These are phyloP conservation scores for Catocala sponsa DNA, from an alignment of 2,888 invertebrate species.

Conservation along the genomic window DNA sequence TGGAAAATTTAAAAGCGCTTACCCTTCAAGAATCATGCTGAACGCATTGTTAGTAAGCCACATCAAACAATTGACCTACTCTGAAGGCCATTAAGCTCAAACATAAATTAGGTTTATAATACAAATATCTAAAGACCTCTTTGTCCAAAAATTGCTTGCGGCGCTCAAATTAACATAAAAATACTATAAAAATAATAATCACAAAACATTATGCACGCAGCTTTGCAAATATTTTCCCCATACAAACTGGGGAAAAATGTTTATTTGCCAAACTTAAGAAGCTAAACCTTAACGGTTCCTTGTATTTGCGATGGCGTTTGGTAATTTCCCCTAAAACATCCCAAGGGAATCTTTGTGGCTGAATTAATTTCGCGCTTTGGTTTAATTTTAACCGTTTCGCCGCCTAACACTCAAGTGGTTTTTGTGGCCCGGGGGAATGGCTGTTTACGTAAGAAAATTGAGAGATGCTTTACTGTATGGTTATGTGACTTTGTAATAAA, in stretches of 20 bases:
- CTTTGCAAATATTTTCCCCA: conserved; percentile 32
- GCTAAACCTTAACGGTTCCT: conserved; percentile 26
- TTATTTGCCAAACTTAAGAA: conserved; percentile 40
- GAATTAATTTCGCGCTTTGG: conserved; percentile 49
- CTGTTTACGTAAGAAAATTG: conserved; percentile 22
- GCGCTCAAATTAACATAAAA: conserved; percentile 13
- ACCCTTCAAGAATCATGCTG: too few species aligned
- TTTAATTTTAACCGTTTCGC: conserved; percentile 51
- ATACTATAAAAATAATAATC: conserved; percentile 23
- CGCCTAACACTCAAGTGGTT: conserved; percentile 25
- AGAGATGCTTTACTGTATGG: conserved; percentile 8
- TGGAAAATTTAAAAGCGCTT: too few species aligned
- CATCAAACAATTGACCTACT: too few species aligned
- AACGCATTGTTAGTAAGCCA: too few species aligned
- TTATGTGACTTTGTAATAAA: conserved; percentile 13
- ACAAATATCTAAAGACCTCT: neutral
- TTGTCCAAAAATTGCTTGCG: conserved; percentile 1
- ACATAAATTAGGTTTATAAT: too few species aligned
- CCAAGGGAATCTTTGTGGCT: conserved; percentile 40
- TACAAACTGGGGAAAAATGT: conserved; percentile 28
- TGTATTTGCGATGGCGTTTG: conserved; percentile 48
- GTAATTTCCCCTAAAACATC: conserved; percentile 48
- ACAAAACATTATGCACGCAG: conserved; percentile 24
- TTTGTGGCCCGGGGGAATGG: conserved; percentile 14
- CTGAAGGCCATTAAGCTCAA: too few species aligned